Base-by-base conservation (phyloP, 2,113 vertebrate genomes). In the Megaceryle torquata region DNA sequence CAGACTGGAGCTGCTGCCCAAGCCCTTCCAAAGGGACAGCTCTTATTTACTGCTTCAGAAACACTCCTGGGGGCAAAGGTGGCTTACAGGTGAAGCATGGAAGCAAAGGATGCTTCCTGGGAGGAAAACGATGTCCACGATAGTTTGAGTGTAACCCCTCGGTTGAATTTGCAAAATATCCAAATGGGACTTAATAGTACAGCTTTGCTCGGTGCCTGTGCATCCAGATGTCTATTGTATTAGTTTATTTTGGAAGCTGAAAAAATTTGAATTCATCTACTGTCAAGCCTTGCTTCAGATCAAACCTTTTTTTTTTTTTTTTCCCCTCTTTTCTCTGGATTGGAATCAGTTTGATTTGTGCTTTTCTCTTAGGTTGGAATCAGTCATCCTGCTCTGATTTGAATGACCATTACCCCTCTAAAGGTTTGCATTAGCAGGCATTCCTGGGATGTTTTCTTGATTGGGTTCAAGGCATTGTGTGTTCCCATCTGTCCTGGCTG, bases 371-470 rank as follows among this genome's bases (percentile, higher is more conserved):
- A 65, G 81, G 70, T 87, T 92, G 81, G 88, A 92, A 93, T 96
- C 72, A 93, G 77, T 87, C 77, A 93, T 81, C 71, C 91, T 70
- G 50, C 64, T 75, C 88, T 96, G 91, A 87, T 97, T 94, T 94
- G 84, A 93, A 86, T 96, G 91, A 93, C 93, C 41, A 1, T 91
- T 96, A 86, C 96, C 96, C 60, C 68, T 97, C 80, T 76, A 88
- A 96, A 95, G 50, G 70, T 74, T 94, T 4, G 1, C 46, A 95
- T 97, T 93, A 93, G 77, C 61, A 93, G 91, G 94, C 92, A 97
- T 97, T 93, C 92, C 67, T 93, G 88, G 92, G 71, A 98, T 97
- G 84, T 90, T 91, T 96, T 94, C 97, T 82, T 95, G 96, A 95
- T 94, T 96, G 94, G 83, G 94, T 96, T 90, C 59, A 97, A 97